Evolutionary conservation across 2,888 invertebrate genomes (phyloP), one percentile per base, ranked within the genome.

Genomic region (Oscheius sp.): DNA sequence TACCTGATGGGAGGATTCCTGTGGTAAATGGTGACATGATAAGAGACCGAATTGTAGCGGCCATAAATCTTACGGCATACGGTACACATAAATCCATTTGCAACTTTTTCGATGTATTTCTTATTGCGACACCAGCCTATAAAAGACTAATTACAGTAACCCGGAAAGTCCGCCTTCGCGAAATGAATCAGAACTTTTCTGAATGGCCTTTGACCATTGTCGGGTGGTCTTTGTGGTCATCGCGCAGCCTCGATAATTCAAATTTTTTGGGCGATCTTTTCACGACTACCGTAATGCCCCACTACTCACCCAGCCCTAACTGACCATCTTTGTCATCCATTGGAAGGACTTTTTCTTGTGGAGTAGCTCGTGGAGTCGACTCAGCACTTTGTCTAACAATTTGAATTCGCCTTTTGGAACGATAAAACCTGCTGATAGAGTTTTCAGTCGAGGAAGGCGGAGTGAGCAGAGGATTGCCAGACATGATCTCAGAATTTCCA

Each of bases 21-120:
- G 68, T 86, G 86, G 70, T 86, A 86, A 63, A 86, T 87, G 55
- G 86, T 86, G 57, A 86, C 86, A 69, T 86, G 86, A 55, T 86
- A 86, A 15, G 81, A 81, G 6, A 86, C 86, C 12, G 83, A 84
- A 71, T 86, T 86, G 81, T 86, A 86, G 55, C 86, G 65, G 4
- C 85, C 85, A 73, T 86, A 85, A 17, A 84, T 76, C 73, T 86
- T 86, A 57, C 78, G 75, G 71, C 86, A 86, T 12, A 86, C 82
- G 8, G 80, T 84, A 71, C 86, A 86, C 82, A 81, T 83, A 74
- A 74, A 84, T 12, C 80, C 82, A 23, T 73, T 82, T 10, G 74
- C 78, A 1, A 80, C 81, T 63, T 82, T 81, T 63, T 83, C 75
- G 55, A 86, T 86, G 76, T 85, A 86, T 71, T 86, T 86, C 65